These are phyloP conservation scores for Pandemis corylana DNA, from an alignment of 2,888 invertebrate genomes.

Conservation along the genomic window DNA sequence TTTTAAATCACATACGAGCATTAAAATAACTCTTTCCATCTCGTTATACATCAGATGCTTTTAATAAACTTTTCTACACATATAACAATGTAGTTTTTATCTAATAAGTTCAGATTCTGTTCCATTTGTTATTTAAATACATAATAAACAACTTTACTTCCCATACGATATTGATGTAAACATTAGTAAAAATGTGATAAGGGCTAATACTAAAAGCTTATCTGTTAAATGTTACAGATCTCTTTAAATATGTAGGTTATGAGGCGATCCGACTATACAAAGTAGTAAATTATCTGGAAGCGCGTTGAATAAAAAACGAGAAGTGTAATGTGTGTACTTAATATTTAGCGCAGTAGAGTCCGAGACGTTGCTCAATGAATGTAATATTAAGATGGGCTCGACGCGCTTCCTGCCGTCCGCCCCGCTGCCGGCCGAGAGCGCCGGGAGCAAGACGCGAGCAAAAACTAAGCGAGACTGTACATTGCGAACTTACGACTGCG, in stretches of 20 bases:
- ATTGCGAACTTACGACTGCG: conserved; percentile 56
- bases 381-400: conserved; percentile 58
- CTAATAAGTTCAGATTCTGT: not conserved
- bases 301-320: conserved; percentile 29
- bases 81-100: not conserved
- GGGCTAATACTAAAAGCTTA: not conserved
- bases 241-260: conserved; percentile 26
- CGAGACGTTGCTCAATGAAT: conserved; percentile 60
- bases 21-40: conserved; percentile 7
- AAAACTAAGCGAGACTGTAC: conserved; percentile 51
- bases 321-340: conserved; percentile 46
- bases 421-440: conserved; percentile 36
- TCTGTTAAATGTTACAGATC: conserved; percentile 18
- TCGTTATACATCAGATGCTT: not conserved
- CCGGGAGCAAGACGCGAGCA: conserved; percentile 53
- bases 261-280: conserved; percentile 17
- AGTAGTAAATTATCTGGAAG: conserved; percentile 25
- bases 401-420: conserved; percentile 42
- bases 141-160: not conserved
- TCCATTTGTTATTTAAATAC: not conserved
- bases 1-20: conserved; percentile 22
- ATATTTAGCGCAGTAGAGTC: conserved; percentile 53
- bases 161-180: not conserved
- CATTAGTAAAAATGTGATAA: conserved; percentile 6
- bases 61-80: not conserved